Base-by-base conservation (phyloP, 2,797 vertebrate species). In the Macroramphosus scolopax region DNA sequence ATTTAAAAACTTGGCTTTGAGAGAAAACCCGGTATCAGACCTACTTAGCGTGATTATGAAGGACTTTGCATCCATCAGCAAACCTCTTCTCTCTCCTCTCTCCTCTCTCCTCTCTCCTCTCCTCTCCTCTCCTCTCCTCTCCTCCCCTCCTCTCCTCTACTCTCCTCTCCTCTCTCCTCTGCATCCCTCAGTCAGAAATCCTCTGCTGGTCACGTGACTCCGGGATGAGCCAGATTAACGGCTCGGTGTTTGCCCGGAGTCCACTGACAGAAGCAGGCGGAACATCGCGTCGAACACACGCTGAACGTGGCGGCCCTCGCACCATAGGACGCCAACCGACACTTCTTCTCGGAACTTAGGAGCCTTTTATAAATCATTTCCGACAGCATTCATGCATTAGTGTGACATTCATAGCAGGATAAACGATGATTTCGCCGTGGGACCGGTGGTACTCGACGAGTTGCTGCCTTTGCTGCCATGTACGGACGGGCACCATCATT, bases 401-500 rank as follows among this genome's bases (percentile, higher is more conserved):
- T n/a, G n/a, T n/a, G n/a, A n/a, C n/a, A n/a, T 40, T 8, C 11
- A 5, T 1, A 47, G 17, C 32, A 3, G 59, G 57, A 10, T 51
- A 18, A 53, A 83, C 73, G 75, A 72, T 88, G 89, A 68, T 85
- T 18, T 90, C 91, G 16, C 92, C 93, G 30, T 93, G 92, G 92
- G 89, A 92, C 32, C 92, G 90, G 5, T 94, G 93, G 78, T 92
- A 87, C 75, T 94, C 93, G 63, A 91, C 92, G 26, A 93, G 91
- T 85, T 95, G 93, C 89, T 96, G 94, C 45, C 81, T 95, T 15
- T 95, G 94, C 79, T 95, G 92, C 81, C 94, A 95, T 89, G 94
- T 95, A 80, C 94, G 93, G 78, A 95, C 93, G 1, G 93, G 92
- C 72, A 95, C 94, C 78, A 93, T 96, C 80, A 92, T 96, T 81